Conservation (phyloP, 2,888 invertebrate genomes). For the Dyspetes luteomarginatus region DNA sequence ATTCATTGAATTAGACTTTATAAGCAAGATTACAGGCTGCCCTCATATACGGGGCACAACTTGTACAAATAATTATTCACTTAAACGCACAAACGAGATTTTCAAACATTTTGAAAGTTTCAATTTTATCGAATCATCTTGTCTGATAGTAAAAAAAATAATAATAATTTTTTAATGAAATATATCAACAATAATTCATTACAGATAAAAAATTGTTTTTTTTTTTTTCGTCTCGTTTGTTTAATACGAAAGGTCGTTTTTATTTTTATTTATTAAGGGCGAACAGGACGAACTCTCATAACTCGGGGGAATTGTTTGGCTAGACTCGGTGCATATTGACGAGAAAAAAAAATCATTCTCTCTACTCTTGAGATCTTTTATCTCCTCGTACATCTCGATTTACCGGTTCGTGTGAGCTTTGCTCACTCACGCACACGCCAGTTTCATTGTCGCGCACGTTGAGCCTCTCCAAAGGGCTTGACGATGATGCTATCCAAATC, state of each 20-base stretch:
- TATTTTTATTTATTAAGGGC: no score
- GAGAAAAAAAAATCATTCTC: background rate
- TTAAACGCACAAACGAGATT: background rate
- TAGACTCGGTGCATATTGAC: no score
- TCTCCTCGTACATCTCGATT: constrained; percentile 10
- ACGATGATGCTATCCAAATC: constrained; percentile 78
- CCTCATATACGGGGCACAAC: background rate
- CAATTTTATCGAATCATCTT: background rate
- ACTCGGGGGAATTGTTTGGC: no score
- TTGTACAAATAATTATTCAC: constrained; percentile 15
- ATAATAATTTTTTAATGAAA: no score
- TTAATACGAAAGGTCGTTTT: no score
- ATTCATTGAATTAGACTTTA: background rate
- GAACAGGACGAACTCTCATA: no score
- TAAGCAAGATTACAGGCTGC: background rate
- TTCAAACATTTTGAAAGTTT: background rate
- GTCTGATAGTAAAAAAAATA: no score
- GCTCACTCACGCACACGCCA: no score
- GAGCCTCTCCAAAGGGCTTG: constrained; percentile 66
- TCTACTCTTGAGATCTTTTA: background rate
- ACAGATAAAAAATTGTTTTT: no score
- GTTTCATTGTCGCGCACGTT: no score
- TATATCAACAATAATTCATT: no score
- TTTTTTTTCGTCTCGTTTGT: no score
- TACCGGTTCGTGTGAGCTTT: background rate